phyloP scores from a whole-genome alignment of 2,797 vertebrate species.

The Podargus strigoides region DNA sequence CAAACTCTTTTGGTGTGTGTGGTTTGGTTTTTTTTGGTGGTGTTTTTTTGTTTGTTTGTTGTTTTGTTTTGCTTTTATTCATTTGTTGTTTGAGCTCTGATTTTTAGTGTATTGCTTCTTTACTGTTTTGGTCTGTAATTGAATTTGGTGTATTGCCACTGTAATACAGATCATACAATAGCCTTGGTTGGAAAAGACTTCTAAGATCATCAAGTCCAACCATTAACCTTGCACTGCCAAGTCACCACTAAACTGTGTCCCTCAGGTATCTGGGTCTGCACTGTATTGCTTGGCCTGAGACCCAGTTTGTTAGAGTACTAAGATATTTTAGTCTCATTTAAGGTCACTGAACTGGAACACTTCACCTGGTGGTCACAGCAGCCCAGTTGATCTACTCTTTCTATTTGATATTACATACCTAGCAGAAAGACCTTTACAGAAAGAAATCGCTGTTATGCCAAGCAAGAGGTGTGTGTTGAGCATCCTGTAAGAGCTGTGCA shows the following conservation, averaged over 20 bases:
- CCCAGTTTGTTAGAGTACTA: not conserved
- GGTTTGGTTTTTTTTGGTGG: no score
- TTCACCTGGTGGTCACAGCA: not conserved
- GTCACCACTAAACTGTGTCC: no score
- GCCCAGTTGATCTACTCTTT: not conserved
- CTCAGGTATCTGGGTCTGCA: not conserved
- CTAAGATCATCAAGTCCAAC: no score
- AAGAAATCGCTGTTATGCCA: fast-evolving
- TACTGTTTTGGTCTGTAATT: not conserved
- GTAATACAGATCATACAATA: not conserved
- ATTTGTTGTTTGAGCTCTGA: not conserved
- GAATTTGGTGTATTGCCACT: not conserved
- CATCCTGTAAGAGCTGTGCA: fast-evolving
- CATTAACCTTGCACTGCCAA: no score
- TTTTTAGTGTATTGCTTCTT: not conserved
- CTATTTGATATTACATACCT: not conserved
- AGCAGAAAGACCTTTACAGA: not conserved
- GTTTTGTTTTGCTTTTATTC: not conserved
- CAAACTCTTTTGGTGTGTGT: not conserved
- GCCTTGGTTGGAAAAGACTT: no score
- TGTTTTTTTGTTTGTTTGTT: no score
- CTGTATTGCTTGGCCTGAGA: not conserved
- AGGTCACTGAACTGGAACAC: not conserved
- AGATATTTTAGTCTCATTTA: not conserved
- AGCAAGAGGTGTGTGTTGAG: not conserved